A percentile compares a stretch with the other conserved stretches of the same genome.
Conservation (phyloP, 2,113 vertebrate species). For the Zingel zingel region DNA sequence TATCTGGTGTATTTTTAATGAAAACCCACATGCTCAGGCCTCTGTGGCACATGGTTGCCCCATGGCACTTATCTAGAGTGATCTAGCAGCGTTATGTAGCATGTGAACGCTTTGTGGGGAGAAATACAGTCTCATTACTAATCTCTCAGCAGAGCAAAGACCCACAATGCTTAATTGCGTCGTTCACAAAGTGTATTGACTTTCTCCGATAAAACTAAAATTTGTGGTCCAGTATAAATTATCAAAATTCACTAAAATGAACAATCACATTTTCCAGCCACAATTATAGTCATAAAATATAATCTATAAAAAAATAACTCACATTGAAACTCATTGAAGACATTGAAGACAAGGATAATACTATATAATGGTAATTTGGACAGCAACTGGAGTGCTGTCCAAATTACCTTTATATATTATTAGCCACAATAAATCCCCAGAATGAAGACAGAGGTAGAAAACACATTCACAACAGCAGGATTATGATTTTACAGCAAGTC, state of each 20-base stretch:
- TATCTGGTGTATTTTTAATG: constrained; percentile 25
- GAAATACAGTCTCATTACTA: constrained; percentile 36
- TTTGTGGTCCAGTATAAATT: constrained; percentile 34
- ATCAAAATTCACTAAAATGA: constrained; percentile 42
- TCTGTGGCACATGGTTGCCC: constrained; percentile 11
- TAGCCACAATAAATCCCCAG: constrained; percentile 15
- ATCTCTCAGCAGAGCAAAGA: constrained; percentile 52
- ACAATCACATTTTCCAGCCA: constrained; percentile 18
- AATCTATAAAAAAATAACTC: too few relatives aligned
- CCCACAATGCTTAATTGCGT: constrained; percentile 57
- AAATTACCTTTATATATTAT: constrained; percentile 16
- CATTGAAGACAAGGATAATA: too few relatives aligned
- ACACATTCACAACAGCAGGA: constrained; percentile 18
- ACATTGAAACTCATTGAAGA: too few relatives aligned
- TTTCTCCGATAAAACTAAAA: constrained; percentile 52
- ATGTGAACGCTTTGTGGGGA: constrained; percentile 31
- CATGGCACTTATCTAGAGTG: constrained; percentile 9
- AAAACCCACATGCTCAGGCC: neutral
- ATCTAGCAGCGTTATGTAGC: constrained; percentile 25
- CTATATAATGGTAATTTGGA: too few relatives aligned
- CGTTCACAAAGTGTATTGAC: constrained; percentile 52
- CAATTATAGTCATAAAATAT: too few relatives aligned
- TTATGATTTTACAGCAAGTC: constrained; percentile 18
- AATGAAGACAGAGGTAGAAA: constrained; percentile 4
- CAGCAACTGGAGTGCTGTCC: too few relatives aligned